phyloP scores from a whole-genome alignment of 1,140 invertebrate species.

The Bactericera cockerelli region DNA sequence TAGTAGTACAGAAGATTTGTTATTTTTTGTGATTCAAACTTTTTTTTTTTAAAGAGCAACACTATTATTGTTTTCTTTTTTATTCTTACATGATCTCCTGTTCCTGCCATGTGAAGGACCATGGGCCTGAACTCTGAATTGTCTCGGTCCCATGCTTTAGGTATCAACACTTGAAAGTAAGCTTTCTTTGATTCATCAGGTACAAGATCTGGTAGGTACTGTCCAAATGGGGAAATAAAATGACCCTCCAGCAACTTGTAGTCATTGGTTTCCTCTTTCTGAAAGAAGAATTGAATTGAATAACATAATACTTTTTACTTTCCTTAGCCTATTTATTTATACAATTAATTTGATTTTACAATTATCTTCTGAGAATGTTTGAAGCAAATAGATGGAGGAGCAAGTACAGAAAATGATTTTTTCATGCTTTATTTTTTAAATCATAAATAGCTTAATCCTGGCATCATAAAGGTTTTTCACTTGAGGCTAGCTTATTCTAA shows the following conservation, averaged over 20 bases:
- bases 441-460: too few relatives aligned
- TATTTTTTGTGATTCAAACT: too few relatives aligned
- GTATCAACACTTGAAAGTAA: conserved; percentile 71
- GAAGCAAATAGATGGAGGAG: neutral
- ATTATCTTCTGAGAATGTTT: neutral
- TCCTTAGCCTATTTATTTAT: conserved; percentile 11
- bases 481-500: too few relatives aligned
- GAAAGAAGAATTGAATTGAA: conserved; percentile 18
- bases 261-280: conserved; percentile 63
- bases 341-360: conserved; percentile 3
- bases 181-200: conserved; percentile 65
- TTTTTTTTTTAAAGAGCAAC: too few relatives aligned
- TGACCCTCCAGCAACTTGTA: conserved; percentile 69
- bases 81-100: conserved; percentile 89
- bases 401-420: too few relatives aligned
- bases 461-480: too few relatives aligned
- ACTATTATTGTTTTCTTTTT: too few relatives aligned
- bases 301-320: neutral
- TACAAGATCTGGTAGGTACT: conserved; percentile 70
- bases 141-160: conserved; percentile 49
- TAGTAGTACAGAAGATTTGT: too few relatives aligned
- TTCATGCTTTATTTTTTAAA: too few relatives aligned
- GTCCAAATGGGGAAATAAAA: conserved; percentile 72
- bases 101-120: conserved; percentile 89
- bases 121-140: conserved; percentile 56